Evolutionary conservation across 2,113 vertebrate species (phyloP).

Genomic region (Ptilonorhynchus violaceus): DNA sequence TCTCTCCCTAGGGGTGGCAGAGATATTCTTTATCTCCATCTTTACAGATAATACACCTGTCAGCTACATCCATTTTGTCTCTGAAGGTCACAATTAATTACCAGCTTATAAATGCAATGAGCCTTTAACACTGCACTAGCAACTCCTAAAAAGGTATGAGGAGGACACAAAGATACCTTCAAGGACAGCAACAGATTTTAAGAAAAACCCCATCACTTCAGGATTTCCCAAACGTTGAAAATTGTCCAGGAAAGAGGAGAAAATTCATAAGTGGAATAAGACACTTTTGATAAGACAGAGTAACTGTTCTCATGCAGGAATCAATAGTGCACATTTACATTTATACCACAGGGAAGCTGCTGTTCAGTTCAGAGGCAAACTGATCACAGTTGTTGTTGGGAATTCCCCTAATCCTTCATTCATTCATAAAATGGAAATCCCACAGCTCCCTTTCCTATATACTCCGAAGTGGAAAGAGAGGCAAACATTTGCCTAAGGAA

Average conservation of each 20-base stretch:
- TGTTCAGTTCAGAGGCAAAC: not conserved
- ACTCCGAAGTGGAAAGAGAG: not conserved
- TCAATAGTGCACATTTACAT: not conserved
- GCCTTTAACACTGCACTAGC: not conserved
- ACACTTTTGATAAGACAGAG: not conserved
- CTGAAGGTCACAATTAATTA: not conserved
- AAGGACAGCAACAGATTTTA: not conserved
- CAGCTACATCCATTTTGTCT: not conserved
- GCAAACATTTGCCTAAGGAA: not conserved
- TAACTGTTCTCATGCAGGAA: accelerated
- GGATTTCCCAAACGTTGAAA: not conserved
- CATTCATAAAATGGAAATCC: not conserved
- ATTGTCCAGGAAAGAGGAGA: not conserved
- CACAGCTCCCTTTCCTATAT: not conserved
- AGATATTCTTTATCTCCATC: not conserved
- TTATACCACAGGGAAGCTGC: not conserved
- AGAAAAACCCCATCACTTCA: not conserved
- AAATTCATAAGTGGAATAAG: not conserved
- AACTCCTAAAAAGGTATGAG: not conserved
- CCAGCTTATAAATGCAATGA: not conserved
- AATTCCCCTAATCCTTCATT: not conserved
- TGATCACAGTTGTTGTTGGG: not conserved
- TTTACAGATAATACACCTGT: not conserved
- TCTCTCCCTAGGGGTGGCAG: not conserved
- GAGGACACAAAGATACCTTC: accelerated